These are phyloP conservation scores for Temnothorax ravouxi DNA, from an alignment of 2,888 invertebrate species.

Conservation along the genomic window DNA sequence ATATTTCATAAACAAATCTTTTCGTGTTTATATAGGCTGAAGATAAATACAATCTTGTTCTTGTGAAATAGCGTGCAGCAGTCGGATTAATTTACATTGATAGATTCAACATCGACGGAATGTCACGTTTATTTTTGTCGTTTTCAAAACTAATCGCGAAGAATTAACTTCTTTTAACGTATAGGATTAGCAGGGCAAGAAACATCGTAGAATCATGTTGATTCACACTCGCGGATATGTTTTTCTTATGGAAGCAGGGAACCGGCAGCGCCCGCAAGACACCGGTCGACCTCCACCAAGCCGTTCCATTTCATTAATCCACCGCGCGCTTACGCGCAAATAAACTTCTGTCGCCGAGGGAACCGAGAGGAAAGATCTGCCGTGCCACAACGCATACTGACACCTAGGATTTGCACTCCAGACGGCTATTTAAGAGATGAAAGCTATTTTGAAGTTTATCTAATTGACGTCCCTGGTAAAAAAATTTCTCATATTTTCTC, in stretches of 20 bases:
- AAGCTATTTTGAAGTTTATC: background rate
- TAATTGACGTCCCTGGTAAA: background rate
- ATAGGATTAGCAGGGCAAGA: background rate
- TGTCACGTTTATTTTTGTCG: background rate
- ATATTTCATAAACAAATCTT: background rate
- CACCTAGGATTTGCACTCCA: background rate
- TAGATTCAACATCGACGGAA: background rate
- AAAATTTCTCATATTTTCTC: too few relatives aligned
- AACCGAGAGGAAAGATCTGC: background rate
- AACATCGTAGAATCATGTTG: background rate
- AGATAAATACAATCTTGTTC: background rate
- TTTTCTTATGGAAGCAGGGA: conserved; percentile 17
- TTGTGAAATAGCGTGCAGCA: background rate
- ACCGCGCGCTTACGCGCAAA: background rate
- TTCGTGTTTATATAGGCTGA: background rate
- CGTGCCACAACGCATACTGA: background rate
- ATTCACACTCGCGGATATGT: background rate
- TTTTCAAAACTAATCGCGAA: background rate
- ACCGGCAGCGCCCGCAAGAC: conserved; percentile 16
- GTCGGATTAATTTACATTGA: background rate
- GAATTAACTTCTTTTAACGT: background rate
- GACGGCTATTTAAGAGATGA: background rate
- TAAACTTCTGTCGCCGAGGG: conserved; percentile 8
- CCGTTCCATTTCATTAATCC: conserved; percentile 38
- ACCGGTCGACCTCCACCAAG: conserved; percentile 57